phyloP scores from a whole-genome alignment of 2,797 vertebrate species.

The Anableps anableps region DNA sequence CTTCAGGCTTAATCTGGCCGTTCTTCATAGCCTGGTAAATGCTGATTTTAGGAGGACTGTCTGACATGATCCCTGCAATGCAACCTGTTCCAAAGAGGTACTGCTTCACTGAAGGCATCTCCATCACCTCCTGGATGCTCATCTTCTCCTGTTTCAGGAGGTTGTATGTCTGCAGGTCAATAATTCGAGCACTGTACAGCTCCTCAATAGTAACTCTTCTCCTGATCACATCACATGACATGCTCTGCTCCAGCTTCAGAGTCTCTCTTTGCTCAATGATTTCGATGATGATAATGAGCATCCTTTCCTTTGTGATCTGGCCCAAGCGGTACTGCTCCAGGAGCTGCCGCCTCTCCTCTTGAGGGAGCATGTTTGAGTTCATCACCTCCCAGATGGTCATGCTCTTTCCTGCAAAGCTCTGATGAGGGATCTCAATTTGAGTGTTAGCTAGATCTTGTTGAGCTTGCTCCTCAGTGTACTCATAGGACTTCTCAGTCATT shows the following conservation, averaged over 20 bases:
- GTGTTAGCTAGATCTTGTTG: slow-evolving; percentile 86
- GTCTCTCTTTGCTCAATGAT: slow-evolving; percentile 94
- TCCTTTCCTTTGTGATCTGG: slow-evolving; percentile 91
- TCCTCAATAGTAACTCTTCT: slow-evolving; percentile 91
- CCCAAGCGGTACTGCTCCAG: slow-evolving; percentile 91
- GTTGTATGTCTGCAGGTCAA: slow-evolving; percentile 89
- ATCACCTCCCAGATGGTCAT: slow-evolving; percentile 92
- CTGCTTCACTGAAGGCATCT: slow-evolving; percentile 84
- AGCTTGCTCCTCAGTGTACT: slow-evolving; percentile 89
- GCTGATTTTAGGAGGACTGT: slow-evolving; percentile 85
- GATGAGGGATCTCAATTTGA: slow-evolving; percentile 87
- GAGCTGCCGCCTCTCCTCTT: slow-evolving; percentile 86
- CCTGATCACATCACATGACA: slow-evolving; percentile 89
- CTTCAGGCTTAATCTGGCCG: slow-evolving; percentile 86
- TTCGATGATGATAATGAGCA: slow-evolving; percentile 96
- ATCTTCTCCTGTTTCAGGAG: slow-evolving; percentile 90
- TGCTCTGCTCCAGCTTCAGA: slow-evolving; percentile 83
- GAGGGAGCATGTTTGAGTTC: slow-evolving; percentile 89
- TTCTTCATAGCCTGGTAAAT: slow-evolving; percentile 94
- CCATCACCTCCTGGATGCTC: slow-evolving; percentile 89
- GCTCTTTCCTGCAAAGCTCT: slow-evolving; percentile 84
- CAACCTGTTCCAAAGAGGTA: slow-evolving; percentile 93
- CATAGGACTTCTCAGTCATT: slow-evolving; percentile 82
- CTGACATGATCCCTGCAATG: slow-evolving; percentile 90
- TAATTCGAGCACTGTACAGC: slow-evolving; percentile 89